Conservation (phyloP, 2,113 vertebrate species). For the Anarhynchus alexandrinus region DNA sequence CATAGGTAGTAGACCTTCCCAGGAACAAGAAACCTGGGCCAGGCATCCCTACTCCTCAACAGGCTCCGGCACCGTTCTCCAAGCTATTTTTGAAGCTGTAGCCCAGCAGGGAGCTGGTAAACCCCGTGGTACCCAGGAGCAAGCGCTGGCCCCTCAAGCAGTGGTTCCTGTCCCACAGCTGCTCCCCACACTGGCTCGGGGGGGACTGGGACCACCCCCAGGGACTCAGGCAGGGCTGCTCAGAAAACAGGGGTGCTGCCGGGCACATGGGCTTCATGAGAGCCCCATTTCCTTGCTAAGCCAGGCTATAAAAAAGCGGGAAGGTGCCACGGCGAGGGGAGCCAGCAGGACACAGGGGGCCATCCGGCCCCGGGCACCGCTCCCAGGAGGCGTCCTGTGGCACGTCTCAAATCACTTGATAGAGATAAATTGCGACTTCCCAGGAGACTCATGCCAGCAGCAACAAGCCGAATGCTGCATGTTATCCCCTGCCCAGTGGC, state of each 20-base stretch:
- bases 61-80: neutral
- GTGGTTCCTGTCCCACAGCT: neutral
- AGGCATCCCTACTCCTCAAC: neutral
- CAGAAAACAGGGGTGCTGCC: neutral
- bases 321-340: neutral
- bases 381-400: neutral
- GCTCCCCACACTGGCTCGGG: neutral
- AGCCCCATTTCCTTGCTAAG: conserved; percentile 12
- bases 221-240: neutral
- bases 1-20: neutral
- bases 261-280: neutral
- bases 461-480: neutral
- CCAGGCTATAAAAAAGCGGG: neutral
- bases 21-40: neutral
- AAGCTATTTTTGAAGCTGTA: neutral
- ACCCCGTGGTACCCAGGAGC: neutral
- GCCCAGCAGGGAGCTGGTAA: neutral
- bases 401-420: conserved; percentile 23
- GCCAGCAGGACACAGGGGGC: neutral
- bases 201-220: neutral
- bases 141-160: neutral
- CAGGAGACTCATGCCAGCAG: neutral
- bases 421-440: neutral
- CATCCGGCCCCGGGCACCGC: neutral
- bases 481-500: rapidly evolving